Evolutionary conservation across 2,888 invertebrate genomes (phyloP), one percentile per base, ranked within the genome.

Genomic region (Ormyrus rosae): DNA sequence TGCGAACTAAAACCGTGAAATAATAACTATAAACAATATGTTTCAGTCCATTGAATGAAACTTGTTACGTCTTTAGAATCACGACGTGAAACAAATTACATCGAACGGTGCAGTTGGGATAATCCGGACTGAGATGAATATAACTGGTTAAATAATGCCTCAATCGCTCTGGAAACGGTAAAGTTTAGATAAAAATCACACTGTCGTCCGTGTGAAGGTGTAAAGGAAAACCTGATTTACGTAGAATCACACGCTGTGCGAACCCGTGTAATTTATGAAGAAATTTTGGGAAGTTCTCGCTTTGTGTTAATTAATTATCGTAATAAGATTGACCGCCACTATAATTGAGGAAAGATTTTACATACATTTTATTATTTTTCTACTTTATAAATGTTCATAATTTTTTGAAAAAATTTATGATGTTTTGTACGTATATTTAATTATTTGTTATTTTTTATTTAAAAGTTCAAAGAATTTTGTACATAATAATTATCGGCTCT

Each of bases 141-240:
- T 70, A 61, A 75, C 60, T 61, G 60, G 58, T 60, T 67, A 67
- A 74, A 69, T 45, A 45, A 51, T 51, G 46, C 51, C 19, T 60
- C 75, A 6, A 58, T 64, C n/a, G 48, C 34, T 70, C 76, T 76
- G 80, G 19, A 81, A 73, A 34, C 58, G 70, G 34, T 82, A 78
- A 68, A 72, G 65, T 13, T 19, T 63, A 51, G 60, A 75, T 67
- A 71, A 73, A 65, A 74, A 78, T 81, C 19, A 19, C 10, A 6
- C 53, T 70, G 56, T 34, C 6, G 58, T 67, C 9, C 48, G 48
- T 11, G 11, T n/a, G 7, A 11, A 65, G 56, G 34, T 67, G 50
- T 50, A 50, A 56, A 50, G 56, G n/a, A 50, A 50, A 58, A 51
- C 19, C 56, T n/a, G 48, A 19, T 19, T 19, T 19, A 19, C 19